Conservation (phyloP, 2,113 vertebrate genomes). For the Semnornis frantzii region DNA sequence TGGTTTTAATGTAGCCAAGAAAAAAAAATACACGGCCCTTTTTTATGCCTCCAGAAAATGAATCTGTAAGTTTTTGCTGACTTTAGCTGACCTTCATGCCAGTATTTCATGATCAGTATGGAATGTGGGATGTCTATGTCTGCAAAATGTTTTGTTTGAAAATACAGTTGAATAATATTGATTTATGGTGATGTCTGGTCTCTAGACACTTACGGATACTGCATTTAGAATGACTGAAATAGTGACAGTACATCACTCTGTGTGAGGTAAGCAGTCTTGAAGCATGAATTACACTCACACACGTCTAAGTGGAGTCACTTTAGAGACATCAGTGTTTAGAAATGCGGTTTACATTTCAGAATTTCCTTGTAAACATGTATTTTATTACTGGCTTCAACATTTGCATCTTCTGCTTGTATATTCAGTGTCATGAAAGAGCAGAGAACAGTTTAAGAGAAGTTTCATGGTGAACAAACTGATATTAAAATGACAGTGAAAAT, state of each 20-base stretch:
- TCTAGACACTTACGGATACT: conserved; percentile 71
- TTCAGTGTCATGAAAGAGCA: background rate
- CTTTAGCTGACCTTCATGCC: conserved; percentile 74
- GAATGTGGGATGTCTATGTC: conserved; percentile 54
- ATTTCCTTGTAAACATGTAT: conserved; percentile 22
- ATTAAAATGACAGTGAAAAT: background rate
- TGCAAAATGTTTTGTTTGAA: conserved; percentile 77
- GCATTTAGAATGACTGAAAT: conserved; percentile 71
- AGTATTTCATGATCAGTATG: conserved; percentile 56
- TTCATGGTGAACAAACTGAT: background rate
- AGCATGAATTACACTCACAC: conserved; percentile 50
- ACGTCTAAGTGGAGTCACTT: conserved; percentile 46
- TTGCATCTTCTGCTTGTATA: background rate
- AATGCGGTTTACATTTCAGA: conserved; percentile 38
- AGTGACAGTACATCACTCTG: conserved; percentile 65
- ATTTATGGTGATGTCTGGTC: conserved; percentile 74
- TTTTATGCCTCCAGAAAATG: conserved; percentile 54
- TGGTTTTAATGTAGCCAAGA: conserved; percentile 23
- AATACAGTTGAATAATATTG: conserved; percentile 76
- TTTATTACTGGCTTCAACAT: background rate
- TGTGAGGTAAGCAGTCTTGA: conserved; percentile 38
- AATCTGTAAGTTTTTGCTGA: conserved; percentile 56
- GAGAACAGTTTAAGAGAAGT: background rate
- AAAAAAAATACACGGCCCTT: background rate
- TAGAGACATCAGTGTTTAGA: conserved; percentile 54